Evolutionary conservation across 1,140 invertebrate genomes (phyloP), one percentile per base, ranked within the genome.

Genomic region (Paracyclopina nana): DNA sequence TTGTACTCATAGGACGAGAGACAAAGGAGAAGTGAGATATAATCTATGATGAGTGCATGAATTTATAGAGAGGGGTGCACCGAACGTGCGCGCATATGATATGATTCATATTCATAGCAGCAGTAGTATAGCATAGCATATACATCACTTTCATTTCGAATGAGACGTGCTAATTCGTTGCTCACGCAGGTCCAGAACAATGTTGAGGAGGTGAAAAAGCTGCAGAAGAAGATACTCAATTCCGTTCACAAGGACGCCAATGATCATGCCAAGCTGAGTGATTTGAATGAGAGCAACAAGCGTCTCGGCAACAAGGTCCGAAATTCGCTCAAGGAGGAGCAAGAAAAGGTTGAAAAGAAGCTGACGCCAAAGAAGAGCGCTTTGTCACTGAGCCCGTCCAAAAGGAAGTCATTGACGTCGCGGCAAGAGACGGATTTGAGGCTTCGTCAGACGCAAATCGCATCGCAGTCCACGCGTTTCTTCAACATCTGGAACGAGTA

Each of bases 401-500:
- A n/a, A n/a, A n/a, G n/a, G n/a, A n/a, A n/a, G n/a, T n/a, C n/a
- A n/a, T 16, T 48, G 28, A 48, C 20, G 5, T 22, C 16, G 27
- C 3, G 12, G 18, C 45, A 28, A 26, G 3, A 38, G 2, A n/a
- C 18, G 24, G 28, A 26, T 24, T 48, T 16, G n/a, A 24, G 45
- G 11, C 27, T 48, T 14, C 25, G 28, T 11, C 27, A 48, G 25
- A 48, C 45, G 3, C 25, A 26, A 14, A 14, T 48, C 22, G 22
- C n/a, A 4, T 16, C 45, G n/a, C 45, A 48, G 28, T 27, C 45
- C n/a, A 48, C 27, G 22, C 16, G 45, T 2, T 48, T 48, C n/a
- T 48, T 28, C n/a, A 28, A 48, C 22, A 16, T 48, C 25, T 48
- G 45, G 45, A 27, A n/a, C 8, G 27, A 24, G 20, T 48, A 48